A percentile compares a stretch with the other conserved stretches of the same genome.
Evolutionary conservation across 1,140 invertebrate genomes (phyloP).

Genomic region (Zaprionus vittiger): DNA sequence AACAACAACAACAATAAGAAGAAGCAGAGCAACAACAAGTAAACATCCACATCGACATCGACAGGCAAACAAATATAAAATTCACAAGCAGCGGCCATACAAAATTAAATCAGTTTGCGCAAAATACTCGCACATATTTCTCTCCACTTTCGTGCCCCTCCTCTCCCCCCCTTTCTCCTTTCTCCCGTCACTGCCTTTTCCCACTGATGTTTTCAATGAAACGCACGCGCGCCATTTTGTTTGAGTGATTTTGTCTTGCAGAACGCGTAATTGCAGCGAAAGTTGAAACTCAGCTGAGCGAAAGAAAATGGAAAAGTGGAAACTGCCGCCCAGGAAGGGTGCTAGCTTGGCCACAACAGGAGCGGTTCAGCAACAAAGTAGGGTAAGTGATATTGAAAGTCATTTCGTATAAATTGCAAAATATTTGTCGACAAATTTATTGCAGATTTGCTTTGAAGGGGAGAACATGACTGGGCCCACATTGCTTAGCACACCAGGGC

Average conservation of each 20-base stretch:
- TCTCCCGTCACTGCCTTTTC: background rate
- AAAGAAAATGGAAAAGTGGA: slow-evolving; percentile 34
- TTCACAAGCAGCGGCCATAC: slow-evolving; percentile 69
- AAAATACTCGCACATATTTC: slow-evolving; percentile 76
- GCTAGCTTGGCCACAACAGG: slow-evolving; percentile 34
- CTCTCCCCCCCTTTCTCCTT: background rate
- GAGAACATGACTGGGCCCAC: background rate
- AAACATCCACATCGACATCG: slow-evolving; percentile 14
- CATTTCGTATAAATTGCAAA: background rate
- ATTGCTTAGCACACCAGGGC: background rate
- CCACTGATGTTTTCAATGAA: slow-evolving; percentile 72
- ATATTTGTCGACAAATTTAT: background rate
- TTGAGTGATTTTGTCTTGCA: slow-evolving; percentile 80
- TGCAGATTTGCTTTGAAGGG: background rate
- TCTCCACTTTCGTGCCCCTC: slow-evolving; percentile 47
- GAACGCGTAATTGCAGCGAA: slow-evolving; percentile 77
- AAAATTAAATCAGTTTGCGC: slow-evolving; percentile 79
- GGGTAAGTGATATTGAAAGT: background rate
- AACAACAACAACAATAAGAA: slow-evolving; percentile 9
- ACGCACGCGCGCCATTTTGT: slow-evolving; percentile 76
- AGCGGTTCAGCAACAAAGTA: slow-evolving; percentile 26
- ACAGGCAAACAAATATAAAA: slow-evolving; percentile 63
- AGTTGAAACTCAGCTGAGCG: slow-evolving; percentile 68
- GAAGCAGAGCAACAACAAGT: slow-evolving; percentile 1
- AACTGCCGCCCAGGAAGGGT: slow-evolving; percentile 17